phyloP scores from a whole-genome alignment of 2,113 vertebrate genomes.

The Nansenia antarctica region DNA sequence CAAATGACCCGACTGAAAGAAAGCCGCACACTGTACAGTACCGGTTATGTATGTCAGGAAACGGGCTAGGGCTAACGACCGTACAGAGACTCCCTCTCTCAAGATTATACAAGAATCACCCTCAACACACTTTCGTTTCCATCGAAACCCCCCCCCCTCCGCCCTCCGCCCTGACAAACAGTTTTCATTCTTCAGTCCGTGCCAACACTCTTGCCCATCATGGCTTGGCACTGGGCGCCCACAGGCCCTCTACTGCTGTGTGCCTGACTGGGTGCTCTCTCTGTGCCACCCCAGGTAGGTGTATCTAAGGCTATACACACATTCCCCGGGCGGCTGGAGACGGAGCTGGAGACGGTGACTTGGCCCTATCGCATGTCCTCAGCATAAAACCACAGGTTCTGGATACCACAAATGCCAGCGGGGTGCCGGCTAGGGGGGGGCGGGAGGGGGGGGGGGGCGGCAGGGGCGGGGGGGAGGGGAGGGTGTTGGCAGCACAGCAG shows the following conservation, averaged over 20 bases:
- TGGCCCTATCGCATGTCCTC: slow-evolving; percentile 62
- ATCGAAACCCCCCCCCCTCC: not conserved
- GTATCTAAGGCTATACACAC: slow-evolving; percentile 35
- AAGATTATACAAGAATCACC: not conserved
- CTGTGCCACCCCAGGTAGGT: slow-evolving; percentile 62
- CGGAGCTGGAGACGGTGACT: slow-evolving; percentile 47
- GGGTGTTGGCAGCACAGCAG: slow-evolving; percentile 54
- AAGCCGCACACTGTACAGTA: no score
- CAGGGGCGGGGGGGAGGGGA: slow-evolving; percentile 38
- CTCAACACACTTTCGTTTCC: no score
- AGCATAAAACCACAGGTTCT: slow-evolving; percentile 70
- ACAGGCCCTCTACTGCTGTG: slow-evolving; percentile 1
- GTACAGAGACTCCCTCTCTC: slow-evolving; percentile 4
- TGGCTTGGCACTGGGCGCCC: slow-evolving; percentile 23
- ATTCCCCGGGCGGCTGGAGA: slow-evolving; percentile 35
- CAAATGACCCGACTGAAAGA: no score
- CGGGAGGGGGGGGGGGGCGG: slow-evolving; percentile 33
- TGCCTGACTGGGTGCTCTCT: not conserved
- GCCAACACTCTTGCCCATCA: slow-evolving; percentile 18
- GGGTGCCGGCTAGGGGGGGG: slow-evolving; percentile 48
- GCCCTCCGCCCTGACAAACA: slow-evolving; percentile 4
- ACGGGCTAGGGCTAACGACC: no score
- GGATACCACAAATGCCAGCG: slow-evolving; percentile 63
- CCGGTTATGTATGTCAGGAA: not conserved
- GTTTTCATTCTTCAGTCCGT: slow-evolving; percentile 21